Percentiles rank a stretch among this genome's conserved stretches.
Conservation (phyloP, 35 echinoderm and acorn worm genomes). For the Anneissia japonica region DNA sequence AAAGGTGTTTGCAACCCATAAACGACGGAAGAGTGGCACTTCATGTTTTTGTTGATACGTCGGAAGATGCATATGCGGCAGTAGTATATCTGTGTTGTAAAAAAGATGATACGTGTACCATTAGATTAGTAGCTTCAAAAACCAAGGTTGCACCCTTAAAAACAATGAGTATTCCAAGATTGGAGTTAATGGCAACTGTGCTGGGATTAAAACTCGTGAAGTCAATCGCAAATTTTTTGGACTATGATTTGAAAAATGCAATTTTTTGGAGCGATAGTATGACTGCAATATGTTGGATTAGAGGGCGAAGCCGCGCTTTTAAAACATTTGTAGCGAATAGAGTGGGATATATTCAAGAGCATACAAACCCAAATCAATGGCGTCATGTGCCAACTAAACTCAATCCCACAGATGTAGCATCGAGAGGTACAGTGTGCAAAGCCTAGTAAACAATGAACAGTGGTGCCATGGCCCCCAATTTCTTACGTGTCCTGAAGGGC, state of each 20-base stretch:
- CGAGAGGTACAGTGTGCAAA: neutral
- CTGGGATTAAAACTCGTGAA: conserved; percentile 12
- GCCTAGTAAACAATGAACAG: too few species aligned
- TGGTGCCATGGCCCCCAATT: too few species aligned
- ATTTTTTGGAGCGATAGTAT: conserved; percentile 33
- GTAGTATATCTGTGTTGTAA: neutral
- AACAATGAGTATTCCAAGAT: conserved; percentile 25
- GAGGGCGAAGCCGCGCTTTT: conserved; percentile 1
- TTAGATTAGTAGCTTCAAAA: conserved; percentile 29
- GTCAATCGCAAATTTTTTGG: conserved; percentile 1
- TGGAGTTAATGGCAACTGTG: conserved; percentile 41
- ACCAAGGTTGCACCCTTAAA: conserved; percentile 37
- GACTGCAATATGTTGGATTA: conserved; percentile 14
- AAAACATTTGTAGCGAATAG: conserved; percentile 19
- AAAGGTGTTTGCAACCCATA: conserved; percentile 25
- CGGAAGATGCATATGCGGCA: conserved; percentile 21
- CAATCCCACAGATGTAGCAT: conserved; percentile 14
- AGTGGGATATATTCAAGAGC: conserved; percentile 6
- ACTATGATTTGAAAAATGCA: neutral
- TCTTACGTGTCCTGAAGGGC: too few species aligned
- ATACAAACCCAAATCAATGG: conserved; percentile 18
- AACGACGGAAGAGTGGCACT: neutral
- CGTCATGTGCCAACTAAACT: conserved; percentile 9
- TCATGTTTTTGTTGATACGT: conserved; percentile 40
- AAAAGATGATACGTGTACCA: neutral